Percentiles rank a stretch among this genome's conserved stretches.
These are phyloP conservation scores for Chrosomus eos DNA, from an alignment of 2,797 vertebrate species.

Conservation along the genomic window DNA sequence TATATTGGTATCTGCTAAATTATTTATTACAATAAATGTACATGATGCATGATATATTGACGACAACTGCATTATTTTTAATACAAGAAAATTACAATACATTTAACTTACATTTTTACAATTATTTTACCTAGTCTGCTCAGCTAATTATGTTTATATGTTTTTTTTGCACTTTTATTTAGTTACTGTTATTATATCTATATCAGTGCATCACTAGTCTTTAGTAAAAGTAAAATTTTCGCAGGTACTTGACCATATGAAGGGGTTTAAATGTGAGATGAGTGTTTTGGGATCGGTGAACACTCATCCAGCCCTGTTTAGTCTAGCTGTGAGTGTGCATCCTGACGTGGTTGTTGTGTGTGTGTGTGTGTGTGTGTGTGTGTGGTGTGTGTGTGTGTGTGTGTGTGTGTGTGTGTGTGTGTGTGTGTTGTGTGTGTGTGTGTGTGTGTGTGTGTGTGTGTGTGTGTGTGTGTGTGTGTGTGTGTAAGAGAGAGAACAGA, in stretches of 20 bases:
- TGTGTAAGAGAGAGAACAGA: conserved; percentile 65
- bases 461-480: conserved; percentile 50
- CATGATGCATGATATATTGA: background rate
- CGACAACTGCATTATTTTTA: background rate
- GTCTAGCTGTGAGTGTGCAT: conserved; percentile 75
- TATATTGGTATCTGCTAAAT: background rate
- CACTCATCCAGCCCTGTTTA: conserved; percentile 68
- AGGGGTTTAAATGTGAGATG: conserved; percentile 50
- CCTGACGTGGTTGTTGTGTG: conserved; percentile 59
- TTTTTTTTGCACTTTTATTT: too few species aligned
- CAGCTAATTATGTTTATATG: background rate
- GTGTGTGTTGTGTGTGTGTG: conserved; percentile 42
- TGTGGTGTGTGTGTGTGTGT: background rate
- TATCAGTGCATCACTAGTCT: background rate
- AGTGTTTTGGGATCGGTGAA: conserved; percentile 36
- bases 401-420: conserved; percentile 24
- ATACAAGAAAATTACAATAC: background rate
- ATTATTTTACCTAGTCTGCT: background rate
- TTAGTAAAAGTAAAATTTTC: background rate
- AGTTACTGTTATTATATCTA: background rate
- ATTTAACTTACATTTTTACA: too few species aligned
- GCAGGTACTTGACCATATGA: conserved; percentile 39
- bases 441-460: conserved; percentile 19
- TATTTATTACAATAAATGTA: too few species aligned
- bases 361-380: conserved; percentile 44